These are phyloP conservation scores for Cardiocondyla obscurior DNA, from an alignment of 1,140 invertebrate species.

Conservation along the genomic window DNA sequence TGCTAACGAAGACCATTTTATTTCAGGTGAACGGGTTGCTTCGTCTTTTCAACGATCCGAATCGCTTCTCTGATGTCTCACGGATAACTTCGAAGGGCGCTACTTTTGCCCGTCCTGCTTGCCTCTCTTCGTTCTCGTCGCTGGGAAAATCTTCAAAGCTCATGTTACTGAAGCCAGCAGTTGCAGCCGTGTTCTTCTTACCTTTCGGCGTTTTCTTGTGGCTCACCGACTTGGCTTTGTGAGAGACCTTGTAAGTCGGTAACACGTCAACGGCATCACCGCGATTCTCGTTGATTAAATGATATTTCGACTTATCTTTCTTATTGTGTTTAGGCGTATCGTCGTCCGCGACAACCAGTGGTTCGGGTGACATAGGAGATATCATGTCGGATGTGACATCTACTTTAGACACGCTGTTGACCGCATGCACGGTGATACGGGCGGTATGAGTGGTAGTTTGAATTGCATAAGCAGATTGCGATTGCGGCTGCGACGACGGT, in stretches of 20 bases:
- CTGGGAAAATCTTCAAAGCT: constrained; percentile 91
- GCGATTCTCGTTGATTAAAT: constrained; percentile 83
- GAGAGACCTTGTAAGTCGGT: constrained; percentile 67
- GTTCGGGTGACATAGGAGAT: constrained; percentile 78
- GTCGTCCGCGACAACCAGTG: constrained; percentile 66
- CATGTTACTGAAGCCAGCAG: constrained; percentile 90
- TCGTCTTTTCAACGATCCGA: constrained; percentile 87
- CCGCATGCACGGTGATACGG: constrained; percentile 70
- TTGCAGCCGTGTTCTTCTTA: constrained; percentile 71
- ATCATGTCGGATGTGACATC: constrained; percentile 67
- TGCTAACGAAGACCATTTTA: neutral
- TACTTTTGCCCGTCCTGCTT: constrained; percentile 72
- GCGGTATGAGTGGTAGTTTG: constrained; percentile 66
- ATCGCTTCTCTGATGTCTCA: constrained; percentile 86
- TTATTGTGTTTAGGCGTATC: constrained; percentile 74
- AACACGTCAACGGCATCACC: constrained; percentile 74
- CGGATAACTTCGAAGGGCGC: constrained; percentile 88
- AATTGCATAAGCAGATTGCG: constrained; percentile 63
- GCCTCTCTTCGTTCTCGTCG: constrained; percentile 85
- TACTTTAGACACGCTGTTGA: constrained; percentile 71
- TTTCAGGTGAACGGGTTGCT: constrained; percentile 88
- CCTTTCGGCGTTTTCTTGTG: constrained; percentile 76
- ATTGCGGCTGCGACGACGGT: constrained; percentile 76
- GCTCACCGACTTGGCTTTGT: constrained; percentile 72
- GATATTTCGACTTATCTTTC: constrained; percentile 85